A percentile compares a stretch with the other conserved stretches of the same genome.
phyloP scores from a whole-genome alignment of 1,140 invertebrate genomes.

The Leptoteleia sp. region DNA sequence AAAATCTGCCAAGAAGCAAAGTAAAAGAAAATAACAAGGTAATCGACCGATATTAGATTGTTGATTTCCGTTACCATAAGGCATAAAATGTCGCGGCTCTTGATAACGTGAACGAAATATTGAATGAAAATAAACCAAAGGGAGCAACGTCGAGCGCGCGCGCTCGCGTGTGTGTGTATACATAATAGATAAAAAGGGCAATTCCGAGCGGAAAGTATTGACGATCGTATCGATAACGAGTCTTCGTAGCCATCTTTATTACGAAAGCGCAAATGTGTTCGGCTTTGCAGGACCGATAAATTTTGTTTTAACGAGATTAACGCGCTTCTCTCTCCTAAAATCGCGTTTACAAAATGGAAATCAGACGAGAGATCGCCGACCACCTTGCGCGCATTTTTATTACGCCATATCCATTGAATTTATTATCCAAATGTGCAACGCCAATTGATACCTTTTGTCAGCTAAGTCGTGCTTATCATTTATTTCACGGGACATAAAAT shows the following conservation, averaged over 20 bases:
- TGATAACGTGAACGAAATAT: slow-evolving; percentile 53
- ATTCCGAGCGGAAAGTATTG: slow-evolving; percentile 25
- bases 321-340: slow-evolving; percentile 36
- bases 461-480: too few relatives aligned
- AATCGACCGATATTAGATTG: too few relatives aligned
- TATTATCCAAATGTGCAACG: slow-evolving; percentile 1
- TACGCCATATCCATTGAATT: slow-evolving; percentile 7
- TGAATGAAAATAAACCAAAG: slow-evolving; percentile 49
- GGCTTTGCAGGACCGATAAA: slow-evolving; percentile 54
- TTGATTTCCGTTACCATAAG: slow-evolving; percentile 22
- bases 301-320: slow-evolving; percentile 65
- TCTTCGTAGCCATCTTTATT: slow-evolving; percentile 54
- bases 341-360: slow-evolving; percentile 35
- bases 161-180: too few relatives aligned
- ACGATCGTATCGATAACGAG: slow-evolving; percentile 56
- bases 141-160: slow-evolving; percentile 10
- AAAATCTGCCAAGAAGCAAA: too few relatives aligned
- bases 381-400: slow-evolving; percentile 28
- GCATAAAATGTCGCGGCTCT: slow-evolving; percentile 7
- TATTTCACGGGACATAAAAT: too few relatives aligned
- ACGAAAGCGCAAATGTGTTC: slow-evolving; percentile 46
- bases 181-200: slow-evolving; percentile 36
- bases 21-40: too few relatives aligned
- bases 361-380: slow-evolving; percentile 7
- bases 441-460: too few relatives aligned